A percentile compares a stretch with the other conserved stretches of the same genome.
phyloP scores from a whole-genome alignment of 1,140 invertebrate species.

The Drosophila subpulchrella region DNA sequence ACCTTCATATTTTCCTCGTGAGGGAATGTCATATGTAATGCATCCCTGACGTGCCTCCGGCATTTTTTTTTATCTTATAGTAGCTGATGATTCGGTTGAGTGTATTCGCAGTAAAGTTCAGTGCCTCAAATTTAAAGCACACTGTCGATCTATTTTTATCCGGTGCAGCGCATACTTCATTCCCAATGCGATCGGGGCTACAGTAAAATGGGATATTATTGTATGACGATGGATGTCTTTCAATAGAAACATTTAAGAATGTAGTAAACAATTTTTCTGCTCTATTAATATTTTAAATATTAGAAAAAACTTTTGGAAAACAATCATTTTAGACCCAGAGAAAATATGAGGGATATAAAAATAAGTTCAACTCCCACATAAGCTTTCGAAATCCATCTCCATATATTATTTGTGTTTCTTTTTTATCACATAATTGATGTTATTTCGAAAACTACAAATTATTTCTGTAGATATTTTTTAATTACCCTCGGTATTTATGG shows the following conservation, averaged over 20 bases:
- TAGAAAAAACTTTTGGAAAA: not conserved
- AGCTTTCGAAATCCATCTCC: not conserved
- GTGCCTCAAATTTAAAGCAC: slow-evolving; percentile 38
- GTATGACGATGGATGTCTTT: slow-evolving; percentile 5
- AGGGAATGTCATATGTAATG: slow-evolving; percentile 32
- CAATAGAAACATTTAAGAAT: slow-evolving; percentile 4
- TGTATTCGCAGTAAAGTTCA: slow-evolving; percentile 38
- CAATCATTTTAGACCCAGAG: not conserved
- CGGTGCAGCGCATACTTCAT: slow-evolving; percentile 32
- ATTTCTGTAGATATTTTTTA: not conserved
- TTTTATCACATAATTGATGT: slow-evolving; percentile 9
- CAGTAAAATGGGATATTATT: slow-evolving; percentile 13
- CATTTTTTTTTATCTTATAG: slow-evolving; percentile 24
- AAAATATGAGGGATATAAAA: not conserved
- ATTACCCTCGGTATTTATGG: not conserved
- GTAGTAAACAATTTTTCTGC: not conserved
- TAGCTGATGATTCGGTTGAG: slow-evolving; percentile 16
- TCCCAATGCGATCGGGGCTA: slow-evolving; percentile 28
- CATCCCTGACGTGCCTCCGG: slow-evolving; percentile 45
- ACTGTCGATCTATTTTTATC: slow-evolving; percentile 26
- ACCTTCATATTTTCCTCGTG: slow-evolving; percentile 12
- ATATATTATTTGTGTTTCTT: not conserved
- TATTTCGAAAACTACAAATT: not conserved
- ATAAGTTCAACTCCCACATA: not conserved
- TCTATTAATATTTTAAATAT: not conserved